Base-by-base conservation (phyloP, 2,113 vertebrate genomes). In the Chaenocephalus aceratus region DNA sequence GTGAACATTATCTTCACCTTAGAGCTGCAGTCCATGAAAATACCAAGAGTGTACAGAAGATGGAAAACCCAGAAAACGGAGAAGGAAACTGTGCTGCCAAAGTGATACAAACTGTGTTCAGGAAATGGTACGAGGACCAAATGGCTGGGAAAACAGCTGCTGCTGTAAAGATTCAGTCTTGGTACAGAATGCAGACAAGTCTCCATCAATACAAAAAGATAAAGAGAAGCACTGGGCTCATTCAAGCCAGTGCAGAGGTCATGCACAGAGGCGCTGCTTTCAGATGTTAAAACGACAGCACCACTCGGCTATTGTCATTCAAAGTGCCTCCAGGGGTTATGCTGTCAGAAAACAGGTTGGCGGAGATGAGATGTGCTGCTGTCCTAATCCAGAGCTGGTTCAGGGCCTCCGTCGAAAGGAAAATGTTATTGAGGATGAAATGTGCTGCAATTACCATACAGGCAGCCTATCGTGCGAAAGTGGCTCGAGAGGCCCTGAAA, bases 241-340 rank as follows among this genome's bases (percentile, higher is more conserved):
- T 99, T 77, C 98, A 99, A 85, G 95, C 97, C 91, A 83, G 21
- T 97, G 90, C 79, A 95, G 95, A 86, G 96, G 96, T 30, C 93
- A 86, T 1, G 79, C 59, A 30, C 92, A 93, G 13, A 85, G 93
- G 63, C 64, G 60, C 10, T 1, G 34, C 61, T 93, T 92, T 63
- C 59, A 82, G 36, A 45, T 6, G 68, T 15, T 96, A 45, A 92
- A 93, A 72, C 86, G 80, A 9, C 92, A 92, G 66, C 82, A 86
- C 10, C 3, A 2, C 21, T 95, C 96, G 2, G 96, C 97, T 21
- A 0, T 93, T 13, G 90, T 89, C 82, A 96, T 99, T 72, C 98
- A 99, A 74, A 88, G 93, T 5, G 94, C 92, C 58, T 96, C 97
- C 82, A 95, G 96, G 85, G 93, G 94, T n/a, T 83, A 91, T 4